Conservation (phyloP, 2,888 invertebrate genomes). For the Scaptomyza reducta region DNA sequence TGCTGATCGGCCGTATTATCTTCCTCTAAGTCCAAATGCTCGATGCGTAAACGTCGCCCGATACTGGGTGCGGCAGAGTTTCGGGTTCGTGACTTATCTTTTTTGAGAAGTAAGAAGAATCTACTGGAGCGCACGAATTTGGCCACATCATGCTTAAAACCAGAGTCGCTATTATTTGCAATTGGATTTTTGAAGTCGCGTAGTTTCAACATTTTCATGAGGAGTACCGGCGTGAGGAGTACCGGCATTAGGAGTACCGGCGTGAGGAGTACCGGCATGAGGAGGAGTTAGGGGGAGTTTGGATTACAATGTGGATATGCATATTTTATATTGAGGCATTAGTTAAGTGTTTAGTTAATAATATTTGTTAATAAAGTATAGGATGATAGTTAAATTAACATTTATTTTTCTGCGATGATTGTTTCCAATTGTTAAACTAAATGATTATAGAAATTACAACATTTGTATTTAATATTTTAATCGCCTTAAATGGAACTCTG, state of each 20-base stretch:
- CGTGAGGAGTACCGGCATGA: too few relatives aligned
- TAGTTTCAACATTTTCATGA: constrained; percentile 31
- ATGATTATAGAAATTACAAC: constrained; percentile 22
- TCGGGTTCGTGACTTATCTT: background rate
- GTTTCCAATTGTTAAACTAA: constrained; percentile 28
- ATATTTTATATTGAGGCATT: constrained; percentile 18
- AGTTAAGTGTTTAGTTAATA: constrained; percentile 14
- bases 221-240: constrained; percentile 36
- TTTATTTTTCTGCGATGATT: constrained; percentile 39
- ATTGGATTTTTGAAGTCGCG: constrained; percentile 14
- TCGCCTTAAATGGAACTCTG: constrained; percentile 57
- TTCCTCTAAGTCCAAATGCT: constrained; percentile 61
- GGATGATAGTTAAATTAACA: constrained; percentile 57
- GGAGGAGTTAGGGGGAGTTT: constrained; percentile 37
- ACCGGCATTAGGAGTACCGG: too few relatives aligned
- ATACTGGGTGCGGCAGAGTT: background rate
- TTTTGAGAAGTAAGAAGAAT: background rate
- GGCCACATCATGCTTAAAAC: constrained; percentile 33
- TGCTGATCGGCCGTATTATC: constrained; percentile 27
- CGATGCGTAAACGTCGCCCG: constrained; percentile 48
- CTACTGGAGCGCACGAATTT: constrained; percentile 3
- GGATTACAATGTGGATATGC: constrained; percentile 41
- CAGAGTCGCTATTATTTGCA: constrained; percentile 45
- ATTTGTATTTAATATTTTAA: constrained; percentile 5
- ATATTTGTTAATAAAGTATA: constrained; percentile 41